Evolutionary conservation across 1,140 invertebrate genomes (phyloP).

Genomic region (Drosophila sucinea): DNA sequence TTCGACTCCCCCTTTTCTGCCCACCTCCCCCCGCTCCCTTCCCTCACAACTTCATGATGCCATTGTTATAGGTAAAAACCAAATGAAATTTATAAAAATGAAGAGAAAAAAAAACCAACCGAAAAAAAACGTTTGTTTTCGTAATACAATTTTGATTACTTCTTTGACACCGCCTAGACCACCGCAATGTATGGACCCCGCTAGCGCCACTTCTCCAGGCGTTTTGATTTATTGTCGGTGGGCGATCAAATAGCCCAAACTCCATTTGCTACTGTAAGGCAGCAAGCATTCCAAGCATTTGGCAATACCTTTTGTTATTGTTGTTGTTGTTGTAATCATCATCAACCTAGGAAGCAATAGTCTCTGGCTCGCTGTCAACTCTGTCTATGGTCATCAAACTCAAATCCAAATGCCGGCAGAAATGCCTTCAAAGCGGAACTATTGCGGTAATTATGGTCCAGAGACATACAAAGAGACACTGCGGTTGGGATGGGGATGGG

Average conservation of each 20-base stretch:
- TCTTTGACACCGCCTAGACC: slow-evolving; percentile 64
- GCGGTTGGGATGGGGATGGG: neutral
- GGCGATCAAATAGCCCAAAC: slow-evolving; percentile 25
- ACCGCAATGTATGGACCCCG: slow-evolving; percentile 49
- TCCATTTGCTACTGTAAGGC: slow-evolving; percentile 19
- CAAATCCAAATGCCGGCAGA: slow-evolving; percentile 14
- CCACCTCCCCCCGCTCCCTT: slow-evolving; percentile 15
- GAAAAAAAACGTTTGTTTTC: slow-evolving; percentile 79
- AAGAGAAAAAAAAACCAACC: slow-evolving; percentile 41
- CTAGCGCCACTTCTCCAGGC: slow-evolving; percentile 37
- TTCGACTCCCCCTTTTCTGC: slow-evolving; percentile 1
- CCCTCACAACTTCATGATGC: slow-evolving; percentile 26
- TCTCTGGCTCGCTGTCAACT: neutral
- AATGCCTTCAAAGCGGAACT: slow-evolving; percentile 7
- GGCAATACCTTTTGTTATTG: slow-evolving; percentile 6
- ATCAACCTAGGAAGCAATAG: slow-evolving; percentile 9
- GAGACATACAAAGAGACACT: neutral
- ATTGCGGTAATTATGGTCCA: slow-evolving; percentile 5
- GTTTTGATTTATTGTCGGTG: slow-evolving; percentile 68
- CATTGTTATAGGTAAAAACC: slow-evolving; percentile 65
- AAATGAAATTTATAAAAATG: slow-evolving; percentile 17
- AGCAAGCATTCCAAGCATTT: slow-evolving; percentile 5
- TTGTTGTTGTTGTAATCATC: neutral
- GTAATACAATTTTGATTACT: slow-evolving; percentile 81
- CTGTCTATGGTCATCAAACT: slow-evolving; percentile 11